These are phyloP conservation scores for Macropus fuliginosus DNA, from an alignment of 2,797 vertebrate species.

Conservation along the genomic window DNA sequence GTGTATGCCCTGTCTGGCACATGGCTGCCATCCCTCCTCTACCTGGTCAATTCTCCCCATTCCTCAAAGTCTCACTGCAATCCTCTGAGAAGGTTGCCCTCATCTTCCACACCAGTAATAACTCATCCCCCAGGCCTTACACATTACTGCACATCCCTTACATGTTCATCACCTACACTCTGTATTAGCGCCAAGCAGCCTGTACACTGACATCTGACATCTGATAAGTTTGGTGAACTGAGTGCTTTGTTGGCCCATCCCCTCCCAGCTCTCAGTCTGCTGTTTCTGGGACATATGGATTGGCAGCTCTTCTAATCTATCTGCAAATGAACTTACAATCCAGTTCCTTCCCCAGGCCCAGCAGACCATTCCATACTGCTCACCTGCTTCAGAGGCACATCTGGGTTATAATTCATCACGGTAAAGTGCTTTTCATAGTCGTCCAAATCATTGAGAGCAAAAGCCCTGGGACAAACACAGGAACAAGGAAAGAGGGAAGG, in stretches of 20 bases:
- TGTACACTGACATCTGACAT: no score
- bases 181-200: background rate
- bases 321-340: background rate
- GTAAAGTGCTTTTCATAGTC: slow-evolving; percentile 99
- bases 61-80: background rate
- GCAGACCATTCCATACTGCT: background rate
- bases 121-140: background rate
- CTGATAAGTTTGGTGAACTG: no score
- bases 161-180: background rate
- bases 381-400: slow-evolving; percentile 93
- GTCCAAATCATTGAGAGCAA: slow-evolving; percentile 92
- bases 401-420: slow-evolving; percentile 95
- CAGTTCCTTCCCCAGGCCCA: fast-evolving
- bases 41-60: background rate
- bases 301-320: background rate
- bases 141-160: background rate
- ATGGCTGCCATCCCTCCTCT: background rate
- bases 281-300: no score
- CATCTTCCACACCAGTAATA: background rate
- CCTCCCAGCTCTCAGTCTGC: background rate
- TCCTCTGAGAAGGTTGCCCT: background rate
- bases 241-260: background rate
- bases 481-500: background rate
- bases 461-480: slow-evolving; percentile 85
- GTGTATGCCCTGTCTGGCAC: background rate